Evolutionary conservation across 2,888 invertebrate genomes (phyloP).

Genomic region (Apodemia mormo): DNA sequence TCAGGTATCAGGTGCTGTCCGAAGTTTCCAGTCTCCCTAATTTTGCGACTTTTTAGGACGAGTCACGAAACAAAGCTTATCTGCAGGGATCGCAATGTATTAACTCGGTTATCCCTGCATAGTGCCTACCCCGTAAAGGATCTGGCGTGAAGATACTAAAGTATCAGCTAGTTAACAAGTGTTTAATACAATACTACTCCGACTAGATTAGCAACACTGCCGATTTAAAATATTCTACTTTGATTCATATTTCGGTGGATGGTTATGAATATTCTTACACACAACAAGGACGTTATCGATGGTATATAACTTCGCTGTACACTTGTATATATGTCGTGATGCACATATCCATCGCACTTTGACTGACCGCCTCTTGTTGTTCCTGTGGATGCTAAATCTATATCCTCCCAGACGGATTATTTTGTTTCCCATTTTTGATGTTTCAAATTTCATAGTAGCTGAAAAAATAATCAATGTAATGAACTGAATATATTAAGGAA

Average conservation of each 20-base stretch:
- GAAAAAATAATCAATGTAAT: background rate
- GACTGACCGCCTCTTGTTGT: background rate
- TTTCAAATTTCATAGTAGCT: background rate
- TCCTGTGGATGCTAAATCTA: constrained; percentile 20
- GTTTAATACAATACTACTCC: background rate
- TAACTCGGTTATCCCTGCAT: background rate
- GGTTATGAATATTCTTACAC: constrained; percentile 17
- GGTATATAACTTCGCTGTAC: constrained; percentile 11
- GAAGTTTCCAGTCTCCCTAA: no score
- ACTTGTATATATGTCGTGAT: background rate
- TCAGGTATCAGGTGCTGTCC: no score
- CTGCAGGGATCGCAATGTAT: no score
- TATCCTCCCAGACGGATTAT: constrained; percentile 4
- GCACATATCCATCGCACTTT: constrained; percentile 20
- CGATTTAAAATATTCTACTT: background rate
- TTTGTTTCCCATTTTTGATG: background rate
- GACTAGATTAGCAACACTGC: no score
- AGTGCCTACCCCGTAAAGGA: background rate
- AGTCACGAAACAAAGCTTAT: no score
- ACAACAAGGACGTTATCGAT: background rate
- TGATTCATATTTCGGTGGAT: background rate
- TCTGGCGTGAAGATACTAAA: background rate
- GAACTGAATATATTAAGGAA: background rate
- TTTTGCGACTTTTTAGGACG: no score
- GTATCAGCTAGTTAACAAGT: background rate